A percentile compares a stretch with the other conserved stretches of the same genome.
These are phyloP conservation scores for Boloria selene DNA, from an alignment of 2,888 invertebrate species.

Conservation along the genomic window DNA sequence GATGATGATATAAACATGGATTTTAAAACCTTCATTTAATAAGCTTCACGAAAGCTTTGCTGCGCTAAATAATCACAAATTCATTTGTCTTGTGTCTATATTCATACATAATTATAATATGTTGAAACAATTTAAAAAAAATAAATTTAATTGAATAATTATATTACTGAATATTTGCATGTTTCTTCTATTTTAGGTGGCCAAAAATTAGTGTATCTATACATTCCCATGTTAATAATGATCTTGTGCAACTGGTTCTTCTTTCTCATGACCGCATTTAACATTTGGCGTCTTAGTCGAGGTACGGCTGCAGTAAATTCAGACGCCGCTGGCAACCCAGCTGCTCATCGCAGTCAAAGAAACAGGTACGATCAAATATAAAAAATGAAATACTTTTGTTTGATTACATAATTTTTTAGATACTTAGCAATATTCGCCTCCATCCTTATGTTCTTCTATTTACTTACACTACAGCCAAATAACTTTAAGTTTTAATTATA, in stretches of 20 bases:
- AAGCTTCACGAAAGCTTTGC: no score
- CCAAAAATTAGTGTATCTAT: slow-evolving; percentile 63
- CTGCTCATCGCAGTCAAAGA: slow-evolving; percentile 60
- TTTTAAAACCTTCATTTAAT: no score
- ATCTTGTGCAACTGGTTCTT: slow-evolving; percentile 68
- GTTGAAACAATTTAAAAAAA: no score
- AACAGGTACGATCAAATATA: slow-evolving; percentile 50
- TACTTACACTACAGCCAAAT: no score
- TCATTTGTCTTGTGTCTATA: no score
- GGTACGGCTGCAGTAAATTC: slow-evolving; percentile 44
- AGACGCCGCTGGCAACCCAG: slow-evolving; percentile 61
- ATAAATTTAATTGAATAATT: no score
- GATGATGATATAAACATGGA: no score
- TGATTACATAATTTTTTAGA: not conserved
- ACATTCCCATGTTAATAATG: slow-evolving; percentile 67
- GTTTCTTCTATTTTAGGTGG: slow-evolving; percentile 50
- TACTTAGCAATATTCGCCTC: not conserved
- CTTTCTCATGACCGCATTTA: slow-evolving; percentile 70
- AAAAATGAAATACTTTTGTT: not conserved
- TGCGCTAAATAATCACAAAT: no score
- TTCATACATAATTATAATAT: no score
- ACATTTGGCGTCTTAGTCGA: slow-evolving; percentile 67
- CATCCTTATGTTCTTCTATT: not conserved
- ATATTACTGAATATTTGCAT: slow-evolving; percentile 45
- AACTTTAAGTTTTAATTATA: no score